phyloP scores from a whole-genome alignment of 1,140 invertebrate species.

The Bombyx mori region ASM3026992v2 NC_085129.1:17024501-17025000 shows the following conservation, averaged over 20 bases:
- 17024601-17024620: not conserved
- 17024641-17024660: not conserved
- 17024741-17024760: too few relatives aligned
- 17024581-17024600: not conserved
- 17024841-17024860: too few relatives aligned
- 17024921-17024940: too few relatives aligned
- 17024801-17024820: too few relatives aligned
- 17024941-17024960: too few relatives aligned
- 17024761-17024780: too few relatives aligned
- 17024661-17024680: not conserved
- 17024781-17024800: too few relatives aligned
- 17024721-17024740: not conserved
- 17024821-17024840: too few relatives aligned
- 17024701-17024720: not conserved
- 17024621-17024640: not conserved
- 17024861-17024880: too few relatives aligned
- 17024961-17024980: constrained; percentile 3
- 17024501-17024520: constrained; percentile 29
- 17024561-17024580: not conserved
- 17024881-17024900: too few relatives aligned
- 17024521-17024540: constrained; percentile 25
- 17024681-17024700: not conserved
- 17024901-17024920: too few relatives aligned
- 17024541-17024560: constrained; percentile 36
- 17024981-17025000: constrained; percentile 24